A percentile compares a stretch with the other conserved stretches of the same genome.
These are phyloP conservation scores for Ormia ochracea DNA, from an alignment of 2,888 invertebrate genomes.

Conservation along the genomic window DNA sequence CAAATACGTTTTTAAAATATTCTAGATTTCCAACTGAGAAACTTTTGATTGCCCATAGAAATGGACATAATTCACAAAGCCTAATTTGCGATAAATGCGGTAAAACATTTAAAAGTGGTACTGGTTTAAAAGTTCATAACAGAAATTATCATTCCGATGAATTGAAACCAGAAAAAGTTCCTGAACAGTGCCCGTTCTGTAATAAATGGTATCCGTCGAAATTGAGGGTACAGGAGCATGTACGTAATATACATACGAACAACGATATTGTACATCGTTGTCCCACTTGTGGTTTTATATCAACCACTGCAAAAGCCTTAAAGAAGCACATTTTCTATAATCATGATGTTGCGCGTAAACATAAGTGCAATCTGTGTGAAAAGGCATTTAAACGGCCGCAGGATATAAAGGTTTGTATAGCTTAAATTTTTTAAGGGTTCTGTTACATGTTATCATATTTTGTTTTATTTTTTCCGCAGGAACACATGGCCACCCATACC, in stretches of 20 bases:
- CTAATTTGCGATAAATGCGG: slow-evolving; percentile 54
- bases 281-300: slow-evolving; percentile 70
- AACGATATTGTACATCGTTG: slow-evolving; percentile 64
- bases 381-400: slow-evolving; percentile 73
- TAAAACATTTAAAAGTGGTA: slow-evolving; percentile 45
- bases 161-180: slow-evolving; percentile 43
- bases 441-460: no score
- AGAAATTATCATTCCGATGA: slow-evolving; percentile 40
- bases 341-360: slow-evolving; percentile 69
- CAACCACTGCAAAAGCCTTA: slow-evolving; percentile 70
- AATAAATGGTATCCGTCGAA: slow-evolving; percentile 48
- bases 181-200: slow-evolving; percentile 47
- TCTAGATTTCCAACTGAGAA: slow-evolving; percentile 37
- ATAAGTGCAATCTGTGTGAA: slow-evolving; percentile 73
- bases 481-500: slow-evolving; percentile 74
- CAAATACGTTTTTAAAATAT: slow-evolving; percentile 7
- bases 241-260: slow-evolving; percentile 45
- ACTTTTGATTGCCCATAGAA: slow-evolving; percentile 38
- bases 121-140: slow-evolving; percentile 40
- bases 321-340: slow-evolving; percentile 72
- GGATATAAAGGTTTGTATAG: slow-evolving; percentile 45
- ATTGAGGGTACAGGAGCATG: slow-evolving; percentile 41
- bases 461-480: slow-evolving; percentile 65
- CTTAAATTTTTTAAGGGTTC: not conserved
- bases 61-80: slow-evolving; percentile 40